Evolutionary conservation across 2,888 invertebrate genomes (phyloP).

Genomic region (Nemotelus pantherinus): DNA sequence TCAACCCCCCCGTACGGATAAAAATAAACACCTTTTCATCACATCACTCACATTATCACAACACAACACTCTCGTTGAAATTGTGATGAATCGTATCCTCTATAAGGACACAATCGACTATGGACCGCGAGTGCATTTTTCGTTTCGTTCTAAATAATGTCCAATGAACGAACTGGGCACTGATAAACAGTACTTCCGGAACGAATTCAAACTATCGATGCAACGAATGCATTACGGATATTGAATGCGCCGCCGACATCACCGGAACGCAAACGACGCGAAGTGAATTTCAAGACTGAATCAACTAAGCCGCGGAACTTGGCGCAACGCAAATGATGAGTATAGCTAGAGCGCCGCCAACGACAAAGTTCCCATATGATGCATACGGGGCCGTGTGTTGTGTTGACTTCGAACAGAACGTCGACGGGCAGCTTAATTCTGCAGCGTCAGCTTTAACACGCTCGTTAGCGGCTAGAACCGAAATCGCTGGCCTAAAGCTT

Average conservation of each 20-base stretch:
- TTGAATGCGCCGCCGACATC: not conserved
- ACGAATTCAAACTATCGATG: too few relatives aligned
- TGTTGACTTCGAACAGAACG: too few relatives aligned
- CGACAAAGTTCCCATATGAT: not conserved
- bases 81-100: not conserved
- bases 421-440: not conserved
- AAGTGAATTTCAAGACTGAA: conserved; percentile 36
- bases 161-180: too few relatives aligned
- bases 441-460: conserved; percentile 25
- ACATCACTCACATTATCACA: conserved; percentile 8
- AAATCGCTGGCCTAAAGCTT: conserved; percentile 10
- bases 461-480: conserved; percentile 8
- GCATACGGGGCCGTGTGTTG: not conserved
- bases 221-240: not conserved
- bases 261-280: conserved; percentile 35
- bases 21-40: not conserved
- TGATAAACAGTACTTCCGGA: too few relatives aligned
- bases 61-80: conserved; percentile 2
- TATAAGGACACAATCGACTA: conserved; percentile 1
- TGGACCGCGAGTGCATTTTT: not conserved
- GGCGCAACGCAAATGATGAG: conserved; percentile 2
- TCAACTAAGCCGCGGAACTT: conserved; percentile 18
- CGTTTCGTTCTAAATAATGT: too few relatives aligned
- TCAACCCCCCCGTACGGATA: not conserved
- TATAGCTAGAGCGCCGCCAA: not conserved